Base-by-base conservation (phyloP, 2,888 invertebrate genomes). In the Epinotia bilunana region DNA sequence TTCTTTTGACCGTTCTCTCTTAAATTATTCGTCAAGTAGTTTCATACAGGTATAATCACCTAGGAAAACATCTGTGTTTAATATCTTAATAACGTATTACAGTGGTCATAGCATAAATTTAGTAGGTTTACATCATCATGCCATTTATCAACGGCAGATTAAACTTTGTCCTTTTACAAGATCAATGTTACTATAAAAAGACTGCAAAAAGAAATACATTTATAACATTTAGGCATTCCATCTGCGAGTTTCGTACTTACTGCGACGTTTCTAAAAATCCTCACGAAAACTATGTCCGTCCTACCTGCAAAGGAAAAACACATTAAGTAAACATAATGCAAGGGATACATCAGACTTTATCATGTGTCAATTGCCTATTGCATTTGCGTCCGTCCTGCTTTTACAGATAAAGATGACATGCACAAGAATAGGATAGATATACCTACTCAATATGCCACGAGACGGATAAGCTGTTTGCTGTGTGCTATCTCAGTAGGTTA, bases 401-500 rank as follows among this genome's bases (percentile, higher is more conserved):
- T 18, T 13, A 20, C 72, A 46, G 43, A 33, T 46, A 11, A 67
- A 39, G 33, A 12, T 20, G 55, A 7, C 20, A 20, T 62, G 53
- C 43, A 43, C 46, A 67, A 72, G 75, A 75, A 57, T 20, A 57
- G 57, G 75, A 75, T 23, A 62, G 63, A 46, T 18, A 57, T 16
- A 49, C n/a, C n/a, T n/a, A n/a, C 16, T 72, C 13, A 62, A 67
- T 53, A 64, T 43, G 72, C 43, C 39, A 65, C 46, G 33, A 73
- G 55, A 72, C 68, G 61, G 71, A 63, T 79, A 78, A 77, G 67
- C 53, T 77, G 73, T 73, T 77, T 74, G 58, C 71, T 57, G 71
- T 71, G 39, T 53, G 67, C 71, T 83, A 83, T 85, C 85, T 83
- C 39, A 84, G 74, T 84, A 76, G 84, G 84, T 80, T 83, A 82